A percentile compares a stretch with the other conserved stretches of the same genome.
Conservation (phyloP, 2,888 invertebrate genomes). For the Mylabris sibirica region DNA sequence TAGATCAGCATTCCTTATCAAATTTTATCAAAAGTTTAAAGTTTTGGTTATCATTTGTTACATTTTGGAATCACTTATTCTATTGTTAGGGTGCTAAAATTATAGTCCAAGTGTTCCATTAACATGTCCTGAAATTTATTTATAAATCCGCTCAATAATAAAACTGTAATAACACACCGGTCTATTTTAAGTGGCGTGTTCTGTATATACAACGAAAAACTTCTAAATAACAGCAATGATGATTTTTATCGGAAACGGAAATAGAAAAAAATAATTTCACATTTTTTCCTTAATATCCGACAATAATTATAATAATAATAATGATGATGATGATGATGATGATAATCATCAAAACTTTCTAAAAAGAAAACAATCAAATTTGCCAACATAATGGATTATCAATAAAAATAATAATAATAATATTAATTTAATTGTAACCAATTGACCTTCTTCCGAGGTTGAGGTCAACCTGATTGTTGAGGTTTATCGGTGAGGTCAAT, state of each 20-base stretch:
- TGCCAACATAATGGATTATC: neutral
- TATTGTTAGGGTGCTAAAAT: too few relatives aligned
- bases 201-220: too few relatives aligned
- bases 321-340: neutral
- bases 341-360: neutral
- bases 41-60: too few relatives aligned
- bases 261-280: neutral
- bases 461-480: neutral
- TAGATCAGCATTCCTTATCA: too few relatives aligned
- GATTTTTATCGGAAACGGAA: neutral
- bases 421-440: neutral
- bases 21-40: too few relatives aligned
- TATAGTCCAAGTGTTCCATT: too few relatives aligned
- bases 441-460: neutral
- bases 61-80: too few relatives aligned
- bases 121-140: too few relatives aligned
- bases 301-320: neutral
- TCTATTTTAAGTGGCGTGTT: too few relatives aligned
- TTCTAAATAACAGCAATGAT: neutral
- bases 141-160: too few relatives aligned
- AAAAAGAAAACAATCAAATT: neutral
- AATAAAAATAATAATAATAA: neutral
- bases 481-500: constrained; percentile 5
- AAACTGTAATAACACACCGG: too few relatives aligned
- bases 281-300: neutral